Percentiles rank a stretch among this genome's conserved stretches.
Evolutionary conservation across 2,888 invertebrate species (phyloP).

Genomic region (Parascotia fuliginaria): DNA sequence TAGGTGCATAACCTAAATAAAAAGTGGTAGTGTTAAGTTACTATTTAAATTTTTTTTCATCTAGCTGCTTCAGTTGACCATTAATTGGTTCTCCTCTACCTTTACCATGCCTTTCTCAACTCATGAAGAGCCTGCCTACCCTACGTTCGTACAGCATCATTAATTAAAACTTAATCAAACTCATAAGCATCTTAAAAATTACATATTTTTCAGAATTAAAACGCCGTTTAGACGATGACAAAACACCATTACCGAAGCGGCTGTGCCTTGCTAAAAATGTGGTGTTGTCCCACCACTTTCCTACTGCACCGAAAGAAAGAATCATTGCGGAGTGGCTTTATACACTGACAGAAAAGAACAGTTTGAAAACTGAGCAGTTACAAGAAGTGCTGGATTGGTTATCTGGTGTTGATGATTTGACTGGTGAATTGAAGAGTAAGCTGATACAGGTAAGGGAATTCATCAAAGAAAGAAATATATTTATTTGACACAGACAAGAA

Average conservation of each 20-base stretch:
- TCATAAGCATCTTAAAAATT: no score
- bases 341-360: slow-evolving; percentile 54
- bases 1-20: no score
- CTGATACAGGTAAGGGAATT: slow-evolving; percentile 78
- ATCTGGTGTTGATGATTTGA: slow-evolving; percentile 61
- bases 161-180: no score
- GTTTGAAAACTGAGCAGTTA: slow-evolving; percentile 58
- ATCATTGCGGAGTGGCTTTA: slow-evolving; percentile 82
- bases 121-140: no score
- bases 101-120: no score
- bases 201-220: slow-evolving; percentile 80
- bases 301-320: slow-evolving; percentile 79
- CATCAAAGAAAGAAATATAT: no score
- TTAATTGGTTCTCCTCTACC: no score
- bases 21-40: no score
- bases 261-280: slow-evolving; percentile 84
- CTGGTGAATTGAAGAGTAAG: slow-evolving; percentile 67
- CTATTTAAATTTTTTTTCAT: no score
- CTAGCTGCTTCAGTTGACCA: no score
- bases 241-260: slow-evolving; percentile 78
- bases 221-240: slow-evolving; percentile 69
- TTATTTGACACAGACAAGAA: no score
- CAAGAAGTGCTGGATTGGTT: slow-evolving; percentile 67
- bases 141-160: no score
- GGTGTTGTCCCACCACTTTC: slow-evolving; percentile 76